A percentile compares a stretch with the other conserved stretches of the same genome.
Evolutionary conservation across 2,888 invertebrate genomes (phyloP).

Genomic region (Nomada flava): DNA sequence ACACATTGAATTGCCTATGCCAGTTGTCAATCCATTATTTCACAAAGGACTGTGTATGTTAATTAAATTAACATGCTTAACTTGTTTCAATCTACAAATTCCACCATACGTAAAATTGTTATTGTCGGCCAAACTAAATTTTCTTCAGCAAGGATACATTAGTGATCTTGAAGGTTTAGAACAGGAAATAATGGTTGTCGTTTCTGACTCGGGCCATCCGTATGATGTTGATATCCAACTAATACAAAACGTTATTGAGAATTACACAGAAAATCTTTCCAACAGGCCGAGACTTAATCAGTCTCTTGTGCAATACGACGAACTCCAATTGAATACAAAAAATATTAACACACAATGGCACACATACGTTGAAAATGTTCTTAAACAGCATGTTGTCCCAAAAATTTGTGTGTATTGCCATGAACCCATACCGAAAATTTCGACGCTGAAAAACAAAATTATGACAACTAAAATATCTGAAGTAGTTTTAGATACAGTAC

Average conservation of each 20-base stretch:
- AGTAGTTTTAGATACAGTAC: not conserved
- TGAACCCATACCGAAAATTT: slow-evolving; percentile 85
- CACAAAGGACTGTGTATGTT: slow-evolving; percentile 89
- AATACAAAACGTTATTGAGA: slow-evolving; percentile 84
- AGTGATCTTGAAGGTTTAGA: slow-evolving; percentile 90
- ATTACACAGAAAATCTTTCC: slow-evolving; percentile 81
- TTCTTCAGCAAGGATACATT: slow-evolving; percentile 91
- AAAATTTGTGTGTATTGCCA: slow-evolving; percentile 87
- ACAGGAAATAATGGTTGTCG: slow-evolving; percentile 77
- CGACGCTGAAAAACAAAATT: slow-evolving; percentile 87
- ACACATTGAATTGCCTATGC: slow-evolving; percentile 94
- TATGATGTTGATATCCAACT: slow-evolving; percentile 72
- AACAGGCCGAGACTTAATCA: slow-evolving; percentile 72
- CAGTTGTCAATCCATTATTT: slow-evolving; percentile 96
- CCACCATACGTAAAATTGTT: slow-evolving; percentile 86
- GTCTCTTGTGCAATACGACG: slow-evolving; percentile 79
- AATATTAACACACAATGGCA: slow-evolving; percentile 85
- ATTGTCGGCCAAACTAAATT: slow-evolving; percentile 88
- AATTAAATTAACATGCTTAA: slow-evolving; percentile 89
- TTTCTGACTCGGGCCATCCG: slow-evolving; percentile 64
- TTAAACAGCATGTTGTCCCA: slow-evolving; percentile 84
- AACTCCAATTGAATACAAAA: slow-evolving; percentile 82
- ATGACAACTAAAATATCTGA: slow-evolving; percentile 82
- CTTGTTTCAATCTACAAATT: slow-evolving; percentile 89
- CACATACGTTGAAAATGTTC: slow-evolving; percentile 84